Base-by-base conservation (phyloP, 2,113 vertebrate species). In the Lepisosteus oculatus region DNA sequence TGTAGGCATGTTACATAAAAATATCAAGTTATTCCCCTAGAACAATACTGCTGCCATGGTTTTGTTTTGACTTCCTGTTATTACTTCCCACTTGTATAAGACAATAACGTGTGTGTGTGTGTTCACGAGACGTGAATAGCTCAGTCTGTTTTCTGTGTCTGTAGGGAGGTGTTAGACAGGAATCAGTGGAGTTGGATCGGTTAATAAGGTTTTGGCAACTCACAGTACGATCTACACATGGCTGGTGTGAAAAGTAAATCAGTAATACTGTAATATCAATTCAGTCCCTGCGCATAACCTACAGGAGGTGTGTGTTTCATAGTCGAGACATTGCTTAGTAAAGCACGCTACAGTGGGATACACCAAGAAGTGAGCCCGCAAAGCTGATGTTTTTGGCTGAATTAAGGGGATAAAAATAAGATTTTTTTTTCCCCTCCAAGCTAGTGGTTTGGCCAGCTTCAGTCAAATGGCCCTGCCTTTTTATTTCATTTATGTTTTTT, bases 391-490 rank as follows among this genome's bases (percentile, higher is more conserved):
- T 44, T n/a, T 69, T 59, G 54, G 41, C 63, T 80, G 74, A 76
- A 85, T 84, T 78, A 47, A 11, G 63, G 72, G 66, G 15, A 12
- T 54, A 41, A 51, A 43, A 61, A 73, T 67, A 8, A 66, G 63
- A 80, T 62, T 71, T 70, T 67, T 67, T 43, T 66, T 4, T 55
- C 51, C 68, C 41, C 64, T 74, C 43, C 62, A 41, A 74, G 76
- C 69, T 44, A 42, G 59, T 63, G 7, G 64, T 47, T 12, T 43
- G 68, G 66, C 57, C 67, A 66, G 67, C 71, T 79, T 78, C 14
- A 69, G 67, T 59, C 11, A 75, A 83, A 80, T 69, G 73, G 71
- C 70, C 67, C 65, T 63, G 76, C 67, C 57, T 17, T 69, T 74
- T 55, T 66, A 70, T 57, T 57, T 65, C 43, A 54, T 72, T 68